phyloP scores from a whole-genome alignment of 1,140 invertebrate species.

The Macrotrachela quadricornifera region DNA sequence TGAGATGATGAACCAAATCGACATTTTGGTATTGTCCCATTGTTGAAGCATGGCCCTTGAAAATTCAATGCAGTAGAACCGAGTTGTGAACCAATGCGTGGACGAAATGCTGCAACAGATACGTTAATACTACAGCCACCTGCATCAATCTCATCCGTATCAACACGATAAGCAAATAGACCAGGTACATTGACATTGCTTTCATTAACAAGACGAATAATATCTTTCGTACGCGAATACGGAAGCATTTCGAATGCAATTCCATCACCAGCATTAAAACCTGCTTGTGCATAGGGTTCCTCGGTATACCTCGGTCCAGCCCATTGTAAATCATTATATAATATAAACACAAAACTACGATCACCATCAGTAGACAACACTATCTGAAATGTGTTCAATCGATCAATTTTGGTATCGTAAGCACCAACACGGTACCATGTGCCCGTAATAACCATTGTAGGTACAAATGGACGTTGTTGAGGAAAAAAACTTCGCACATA shows the following conservation, averaged over 20 bases:
- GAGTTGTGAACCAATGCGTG: neutral
- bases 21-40: too few species aligned
- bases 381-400: slow-evolving; percentile 1
- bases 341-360: neutral
- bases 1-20: neutral
- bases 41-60: neutral
- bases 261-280: neutral
- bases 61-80: neutral
- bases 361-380: neutral
- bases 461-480: too few species aligned
- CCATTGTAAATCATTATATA: neutral
- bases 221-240: neutral
- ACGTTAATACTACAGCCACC: neutral
- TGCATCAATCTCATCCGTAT: neutral
- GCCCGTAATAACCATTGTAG: too few species aligned
- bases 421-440: too few species aligned
- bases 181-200: neutral
- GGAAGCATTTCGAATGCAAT: neutral
- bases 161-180: neutral
- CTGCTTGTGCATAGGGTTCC: neutral
- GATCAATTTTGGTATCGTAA: too few species aligned
- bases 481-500: too few species aligned
- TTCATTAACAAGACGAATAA: neutral
- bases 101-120: neutral
- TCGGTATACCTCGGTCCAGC: neutral